phyloP scores from a whole-genome alignment of 2,113 vertebrate genomes.

The Neolamprologus toae region DNA sequence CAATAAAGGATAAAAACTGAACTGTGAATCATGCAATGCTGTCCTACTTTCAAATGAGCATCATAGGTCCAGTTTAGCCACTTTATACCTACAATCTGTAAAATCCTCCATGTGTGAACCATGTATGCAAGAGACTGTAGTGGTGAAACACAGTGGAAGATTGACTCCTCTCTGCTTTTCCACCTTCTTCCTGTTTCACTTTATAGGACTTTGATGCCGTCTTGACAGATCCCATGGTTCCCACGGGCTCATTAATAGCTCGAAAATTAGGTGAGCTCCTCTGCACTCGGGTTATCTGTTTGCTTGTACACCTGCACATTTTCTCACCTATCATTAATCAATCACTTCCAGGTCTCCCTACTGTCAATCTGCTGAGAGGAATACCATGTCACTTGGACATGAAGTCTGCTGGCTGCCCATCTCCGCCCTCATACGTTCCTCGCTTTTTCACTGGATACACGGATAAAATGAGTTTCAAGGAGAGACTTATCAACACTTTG shows the following conservation, averaged over 20 bases:
- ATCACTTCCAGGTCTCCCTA: conserved; percentile 42
- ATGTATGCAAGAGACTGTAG: not conserved
- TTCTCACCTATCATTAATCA: not conserved
- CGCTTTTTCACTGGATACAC: conserved; percentile 67
- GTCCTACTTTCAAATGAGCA: not conserved
- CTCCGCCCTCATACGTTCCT: conserved; percentile 71
- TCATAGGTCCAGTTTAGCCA: not conserved
- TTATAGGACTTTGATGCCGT: conserved; percentile 63
- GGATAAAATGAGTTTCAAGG: conserved; percentile 76
- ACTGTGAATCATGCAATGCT: not conserved
- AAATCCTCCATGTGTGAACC: not conserved
- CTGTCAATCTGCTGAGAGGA: conserved; percentile 61
- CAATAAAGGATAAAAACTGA: not conserved
- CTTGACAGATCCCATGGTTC: conserved; percentile 62
- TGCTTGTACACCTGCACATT: not conserved
- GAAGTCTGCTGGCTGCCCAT: conserved; percentile 53
- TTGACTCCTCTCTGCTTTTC: not conserved
- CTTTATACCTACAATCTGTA: not conserved
- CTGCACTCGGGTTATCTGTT: not conserved
- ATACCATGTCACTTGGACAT: conserved; percentile 62
- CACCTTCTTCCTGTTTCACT: not conserved
- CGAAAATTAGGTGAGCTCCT: conserved; percentile 43
- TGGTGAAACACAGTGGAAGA: not conserved
- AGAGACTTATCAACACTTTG: conserved; percentile 73
- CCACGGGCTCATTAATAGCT: conserved; percentile 50